Conservation (phyloP, 2,797 vertebrate species). For the Myotis planiceps region DNA sequence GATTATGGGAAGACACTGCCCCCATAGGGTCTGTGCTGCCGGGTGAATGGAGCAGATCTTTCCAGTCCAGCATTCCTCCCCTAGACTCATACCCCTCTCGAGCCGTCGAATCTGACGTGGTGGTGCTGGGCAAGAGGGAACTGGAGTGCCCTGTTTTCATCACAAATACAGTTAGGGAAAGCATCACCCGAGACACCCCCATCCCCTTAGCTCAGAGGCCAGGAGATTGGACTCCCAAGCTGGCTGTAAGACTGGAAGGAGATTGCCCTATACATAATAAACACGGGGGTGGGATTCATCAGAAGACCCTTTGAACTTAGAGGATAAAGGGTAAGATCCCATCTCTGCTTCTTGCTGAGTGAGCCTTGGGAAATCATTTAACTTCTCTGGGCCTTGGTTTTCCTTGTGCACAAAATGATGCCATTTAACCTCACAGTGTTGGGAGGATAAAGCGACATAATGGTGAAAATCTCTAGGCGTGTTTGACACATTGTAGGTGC, state of each 20-base stretch:
- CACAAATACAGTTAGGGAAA: constrained; percentile 92
- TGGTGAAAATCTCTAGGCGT: not conserved
- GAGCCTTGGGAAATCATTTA: not conserved
- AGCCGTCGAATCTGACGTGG: constrained; percentile 89
- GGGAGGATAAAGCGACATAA: not conserved
- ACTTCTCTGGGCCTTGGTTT: not conserved
- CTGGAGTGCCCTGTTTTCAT: constrained; percentile 94
- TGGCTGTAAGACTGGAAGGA: not conserved
- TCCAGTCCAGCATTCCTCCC: constrained; percentile 94
- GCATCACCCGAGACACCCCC: constrained; percentile 76
- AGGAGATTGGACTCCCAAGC: constrained; percentile 14
- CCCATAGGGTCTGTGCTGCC: constrained; percentile 97
- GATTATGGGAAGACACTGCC: constrained; percentile 96
- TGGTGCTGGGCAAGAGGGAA: constrained; percentile 93
- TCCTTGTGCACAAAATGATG: not conserved
- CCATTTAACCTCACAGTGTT: not conserved
- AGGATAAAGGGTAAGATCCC: not conserved
- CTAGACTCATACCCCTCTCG: constrained; percentile 92
- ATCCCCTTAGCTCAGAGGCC: constrained; percentile 58
- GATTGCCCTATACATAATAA: not conserved
- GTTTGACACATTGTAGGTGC: not conserved
- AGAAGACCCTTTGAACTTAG: not conserved
- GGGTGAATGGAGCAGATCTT: constrained; percentile 92
- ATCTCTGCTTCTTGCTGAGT: not conserved
- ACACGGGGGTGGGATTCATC: not conserved